Conservation (phyloP, 2,888 invertebrate genomes). For the Monopis laevigella region DNA sequence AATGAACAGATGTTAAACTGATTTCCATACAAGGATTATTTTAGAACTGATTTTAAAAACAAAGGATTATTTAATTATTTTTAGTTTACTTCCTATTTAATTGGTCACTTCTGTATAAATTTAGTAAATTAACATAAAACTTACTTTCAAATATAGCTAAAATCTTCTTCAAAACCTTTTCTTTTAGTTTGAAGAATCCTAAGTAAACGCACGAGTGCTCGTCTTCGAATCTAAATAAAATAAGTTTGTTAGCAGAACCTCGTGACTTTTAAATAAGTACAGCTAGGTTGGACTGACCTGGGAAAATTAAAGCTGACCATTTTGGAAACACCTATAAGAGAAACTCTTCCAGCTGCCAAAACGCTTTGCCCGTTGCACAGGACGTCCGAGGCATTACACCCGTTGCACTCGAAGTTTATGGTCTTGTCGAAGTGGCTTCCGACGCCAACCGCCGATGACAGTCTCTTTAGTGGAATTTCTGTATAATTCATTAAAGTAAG, state of each 20-base stretch:
- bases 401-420: slow-evolving; percentile 26
- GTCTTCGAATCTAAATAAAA: slow-evolving; percentile 33
- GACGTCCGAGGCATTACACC: slow-evolving; percentile 32
- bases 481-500: too few relatives aligned
- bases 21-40: too few relatives aligned
- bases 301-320: slow-evolving; percentile 39
- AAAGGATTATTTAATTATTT: too few relatives aligned
- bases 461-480: slow-evolving; percentile 23
- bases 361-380: slow-evolving; percentile 37
- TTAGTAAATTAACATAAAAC: slow-evolving; percentile 18
- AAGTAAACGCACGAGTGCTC: slow-evolving; percentile 35
- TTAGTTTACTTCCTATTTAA: too few relatives aligned
- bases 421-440: slow-evolving; percentile 30
- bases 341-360: slow-evolving; percentile 26
- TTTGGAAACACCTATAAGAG: slow-evolving; percentile 26
- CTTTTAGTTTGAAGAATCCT: slow-evolving; percentile 29
- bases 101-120: not conserved
- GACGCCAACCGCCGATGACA: slow-evolving; percentile 21
- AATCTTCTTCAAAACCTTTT: slow-evolving; percentile 24
- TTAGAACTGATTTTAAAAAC: too few relatives aligned
- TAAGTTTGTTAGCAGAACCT: not conserved
- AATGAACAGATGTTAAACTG: too few relatives aligned
- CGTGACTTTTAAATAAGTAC: not conserved
- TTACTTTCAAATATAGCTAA: slow-evolving; percentile 39
- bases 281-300: slow-evolving; percentile 23